These are phyloP conservation scores for Chaetogeoica ovagalla DNA, from an alignment of 2,888 invertebrate genomes.

Conservation along the genomic window DNA sequence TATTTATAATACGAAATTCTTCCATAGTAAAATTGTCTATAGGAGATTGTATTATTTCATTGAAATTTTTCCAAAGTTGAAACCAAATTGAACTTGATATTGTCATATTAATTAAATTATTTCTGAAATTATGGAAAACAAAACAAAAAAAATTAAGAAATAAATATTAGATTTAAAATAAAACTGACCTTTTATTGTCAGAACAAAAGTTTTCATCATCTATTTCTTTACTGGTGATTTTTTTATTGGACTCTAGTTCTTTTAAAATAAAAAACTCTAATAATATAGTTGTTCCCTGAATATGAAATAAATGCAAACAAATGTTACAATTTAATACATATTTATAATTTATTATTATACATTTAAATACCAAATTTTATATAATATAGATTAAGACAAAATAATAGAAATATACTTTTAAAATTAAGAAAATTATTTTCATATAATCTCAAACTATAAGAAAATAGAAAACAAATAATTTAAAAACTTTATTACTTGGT, in stretches of 20 bases:
- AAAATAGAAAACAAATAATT: not conserved
- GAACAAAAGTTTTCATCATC: slow-evolving; percentile 16
- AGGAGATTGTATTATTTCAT: slow-evolving; percentile 16
- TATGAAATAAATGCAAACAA: slow-evolving; percentile 6
- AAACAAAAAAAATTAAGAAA: not conserved
- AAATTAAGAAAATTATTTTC: not conserved
- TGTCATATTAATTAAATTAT: slow-evolving; percentile 10
- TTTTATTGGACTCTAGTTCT: slow-evolving; percentile 26
- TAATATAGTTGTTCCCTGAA: slow-evolving; percentile 27
- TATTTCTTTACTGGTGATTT: not conserved
- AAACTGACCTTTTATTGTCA: slow-evolving; percentile 25
- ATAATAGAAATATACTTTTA: too few relatives aligned
- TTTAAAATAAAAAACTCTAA: slow-evolving; percentile 40
- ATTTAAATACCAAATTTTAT: too few relatives aligned
- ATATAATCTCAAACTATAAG: not conserved
- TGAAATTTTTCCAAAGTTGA: slow-evolving; percentile 13
- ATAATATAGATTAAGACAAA: too few relatives aligned
- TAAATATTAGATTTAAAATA: not conserved
- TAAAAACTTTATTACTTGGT: not conserved
- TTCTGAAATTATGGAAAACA: slow-evolving; percentile 17
- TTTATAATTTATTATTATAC: too few relatives aligned
- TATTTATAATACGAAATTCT: slow-evolving; percentile 29
- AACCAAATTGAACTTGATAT: slow-evolving; percentile 27
- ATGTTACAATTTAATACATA: not conserved
- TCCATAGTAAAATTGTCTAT: slow-evolving; percentile 19